phyloP scores from a whole-genome alignment of 2,113 vertebrate species.

The Rana temporaria region DNA sequence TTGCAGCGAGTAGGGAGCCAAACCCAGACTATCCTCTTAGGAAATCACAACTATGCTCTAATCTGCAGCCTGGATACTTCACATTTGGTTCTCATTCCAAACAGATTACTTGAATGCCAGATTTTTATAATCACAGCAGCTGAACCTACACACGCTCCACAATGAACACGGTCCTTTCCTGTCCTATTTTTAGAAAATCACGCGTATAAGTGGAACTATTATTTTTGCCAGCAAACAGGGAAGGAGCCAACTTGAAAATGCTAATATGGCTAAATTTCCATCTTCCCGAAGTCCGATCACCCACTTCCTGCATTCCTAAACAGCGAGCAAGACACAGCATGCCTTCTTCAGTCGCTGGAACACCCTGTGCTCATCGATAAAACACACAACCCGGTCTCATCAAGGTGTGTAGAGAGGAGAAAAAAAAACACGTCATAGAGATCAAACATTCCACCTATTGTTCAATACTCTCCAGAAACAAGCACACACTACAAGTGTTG shows the following conservation, averaged over 20 bases:
- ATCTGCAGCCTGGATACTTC: too few relatives aligned
- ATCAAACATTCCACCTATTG: constrained; percentile 5
- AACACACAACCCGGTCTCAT: not conserved
- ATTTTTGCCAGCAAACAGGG: not conserved
- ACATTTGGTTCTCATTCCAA: too few relatives aligned
- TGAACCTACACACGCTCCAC: not conserved
- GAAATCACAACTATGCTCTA: too few relatives aligned
- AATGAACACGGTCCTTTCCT: not conserved
- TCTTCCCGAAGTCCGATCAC: not conserved
- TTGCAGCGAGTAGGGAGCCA: too few relatives aligned
- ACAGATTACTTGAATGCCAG: too few relatives aligned
- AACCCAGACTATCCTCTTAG: too few relatives aligned
- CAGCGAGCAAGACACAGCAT: constrained; percentile 37
- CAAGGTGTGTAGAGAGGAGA: constrained; percentile 36
- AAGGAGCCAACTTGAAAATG: not conserved
- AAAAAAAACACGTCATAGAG: not conserved
- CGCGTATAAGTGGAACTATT: too few relatives aligned
- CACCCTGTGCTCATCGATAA: constrained; percentile 16
- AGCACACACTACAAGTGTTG: too few relatives aligned
- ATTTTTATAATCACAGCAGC: too few relatives aligned
- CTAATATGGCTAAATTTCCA: not conserved
- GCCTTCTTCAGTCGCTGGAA: not conserved
- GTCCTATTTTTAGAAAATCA: not conserved
- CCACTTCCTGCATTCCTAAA: constrained; percentile 50
- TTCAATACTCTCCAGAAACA: not conserved